These are phyloP conservation scores for Trogon melanurus DNA, from an alignment of 2,113 vertebrate species.

Conservation along the genomic window DNA sequence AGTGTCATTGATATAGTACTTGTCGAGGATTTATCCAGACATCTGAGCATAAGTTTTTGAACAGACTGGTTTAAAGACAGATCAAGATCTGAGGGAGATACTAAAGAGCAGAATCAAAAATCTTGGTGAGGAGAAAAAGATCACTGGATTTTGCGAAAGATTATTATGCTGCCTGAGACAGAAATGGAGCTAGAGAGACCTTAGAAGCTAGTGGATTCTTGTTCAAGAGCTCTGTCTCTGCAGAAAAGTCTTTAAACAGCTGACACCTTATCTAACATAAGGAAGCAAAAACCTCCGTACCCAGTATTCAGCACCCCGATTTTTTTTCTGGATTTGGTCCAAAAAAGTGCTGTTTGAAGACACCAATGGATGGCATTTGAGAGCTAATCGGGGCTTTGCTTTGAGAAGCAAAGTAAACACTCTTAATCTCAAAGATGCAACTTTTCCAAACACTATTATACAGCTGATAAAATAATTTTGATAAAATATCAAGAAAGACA, in stretches of 20 bases:
- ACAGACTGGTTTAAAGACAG: not conserved
- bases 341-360: not conserved
- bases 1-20: not conserved
- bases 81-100: not conserved
- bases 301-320: not conserved
- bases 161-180: not conserved
- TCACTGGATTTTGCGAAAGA: not conserved
- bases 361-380: not conserved
- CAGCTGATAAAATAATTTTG: not conserved
- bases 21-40: not conserved
- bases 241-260: not conserved
- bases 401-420: not conserved
- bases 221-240: not conserved
- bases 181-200: not conserved
- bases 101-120: not conserved
- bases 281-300: not conserved
- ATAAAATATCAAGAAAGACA: not conserved
- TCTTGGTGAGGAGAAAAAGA: not conserved
- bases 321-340: not conserved
- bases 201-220: not conserved
- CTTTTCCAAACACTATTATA: not conserved
- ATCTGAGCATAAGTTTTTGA: not conserved
- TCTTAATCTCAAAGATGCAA: not conserved
- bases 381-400: not conserved
- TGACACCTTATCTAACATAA: not conserved